These are phyloP conservation scores for Oreochromis spilurus DNA, from an alignment of 2,113 vertebrate species.

Conservation along the genomic window DNA sequence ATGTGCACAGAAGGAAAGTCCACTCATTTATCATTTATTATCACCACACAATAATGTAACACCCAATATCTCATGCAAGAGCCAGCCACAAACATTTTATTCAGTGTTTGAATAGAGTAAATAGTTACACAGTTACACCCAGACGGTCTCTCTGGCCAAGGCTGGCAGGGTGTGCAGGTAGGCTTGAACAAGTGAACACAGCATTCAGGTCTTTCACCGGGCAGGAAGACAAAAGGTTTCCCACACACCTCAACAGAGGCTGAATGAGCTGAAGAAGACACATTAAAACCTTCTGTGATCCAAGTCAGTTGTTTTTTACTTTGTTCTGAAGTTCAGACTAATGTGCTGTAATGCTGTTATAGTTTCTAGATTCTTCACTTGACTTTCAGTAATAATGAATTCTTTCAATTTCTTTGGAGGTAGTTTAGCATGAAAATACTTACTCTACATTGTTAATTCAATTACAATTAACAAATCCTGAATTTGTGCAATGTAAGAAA, in stretches of 20 bases:
- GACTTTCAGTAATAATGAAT: neutral
- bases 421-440: neutral
- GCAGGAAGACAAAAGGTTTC: constrained; percentile 80
- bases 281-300: neutral
- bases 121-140: constrained; percentile 65
- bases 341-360: neutral
- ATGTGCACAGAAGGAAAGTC: neutral
- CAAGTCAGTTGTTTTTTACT: neutral
- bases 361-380: neutral
- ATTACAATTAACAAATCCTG: neutral
- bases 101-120: neutral
- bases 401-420: neutral
- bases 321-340: neutral
- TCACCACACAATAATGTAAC: no score
- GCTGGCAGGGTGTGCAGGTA: constrained; percentile 75
- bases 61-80: neutral
- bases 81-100: neutral
- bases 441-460: neutral
- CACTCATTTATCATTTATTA: neutral
- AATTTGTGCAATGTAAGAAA: neutral
- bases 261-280: constrained; percentile 75
- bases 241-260: constrained; percentile 84
- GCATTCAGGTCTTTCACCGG: constrained; percentile 9
- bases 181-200: constrained; percentile 78
- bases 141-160: constrained; percentile 81